Evolutionary conservation across 2,888 invertebrate genomes (phyloP).

Genomic region (Unio pictorum): DNA sequence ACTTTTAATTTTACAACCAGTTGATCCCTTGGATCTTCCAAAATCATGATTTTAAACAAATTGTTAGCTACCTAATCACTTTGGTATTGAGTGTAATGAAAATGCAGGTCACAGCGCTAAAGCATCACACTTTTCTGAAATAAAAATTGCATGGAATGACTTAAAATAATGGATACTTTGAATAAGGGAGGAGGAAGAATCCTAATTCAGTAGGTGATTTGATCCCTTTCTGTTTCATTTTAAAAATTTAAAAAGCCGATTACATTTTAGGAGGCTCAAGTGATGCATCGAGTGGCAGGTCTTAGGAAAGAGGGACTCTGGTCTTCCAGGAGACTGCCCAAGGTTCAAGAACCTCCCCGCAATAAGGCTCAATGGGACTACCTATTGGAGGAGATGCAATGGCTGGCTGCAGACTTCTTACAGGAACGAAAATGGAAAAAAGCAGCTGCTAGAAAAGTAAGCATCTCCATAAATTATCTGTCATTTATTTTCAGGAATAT

Average conservation of each 20-base stretch:
- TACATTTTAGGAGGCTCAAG: constrained; percentile 85
- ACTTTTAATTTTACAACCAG: too few species aligned
- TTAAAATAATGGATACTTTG: too few species aligned
- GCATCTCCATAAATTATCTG: not conserved
- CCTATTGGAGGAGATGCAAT: constrained; percentile 97
- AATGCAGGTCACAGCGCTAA: too few species aligned
- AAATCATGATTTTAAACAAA: too few species aligned
- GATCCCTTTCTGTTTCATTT: not conserved
- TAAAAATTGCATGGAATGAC: too few species aligned
- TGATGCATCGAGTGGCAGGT: constrained; percentile 92
- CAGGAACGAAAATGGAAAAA: constrained; percentile 99
- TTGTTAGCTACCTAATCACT: too few species aligned
- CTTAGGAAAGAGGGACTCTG: constrained; percentile 95
- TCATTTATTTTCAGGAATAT: too few species aligned
- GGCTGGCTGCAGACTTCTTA: constrained; percentile 97
- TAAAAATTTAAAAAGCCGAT: not conserved
- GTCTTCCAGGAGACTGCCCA: constrained; percentile 92
- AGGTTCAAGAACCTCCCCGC: constrained; percentile 81
- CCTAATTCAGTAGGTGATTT: not conserved
- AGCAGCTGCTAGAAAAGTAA: constrained; percentile 89
- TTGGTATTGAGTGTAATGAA: too few species aligned
- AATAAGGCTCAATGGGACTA: constrained; percentile 99
- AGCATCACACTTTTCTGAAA: too few species aligned
- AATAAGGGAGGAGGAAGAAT: too few species aligned
- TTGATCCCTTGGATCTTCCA: too few species aligned